Percentiles rank a stretch among this genome's conserved stretches.
Evolutionary conservation across 2,888 invertebrate genomes (phyloP).

Genomic region (Euzophera pinguis): DNA sequence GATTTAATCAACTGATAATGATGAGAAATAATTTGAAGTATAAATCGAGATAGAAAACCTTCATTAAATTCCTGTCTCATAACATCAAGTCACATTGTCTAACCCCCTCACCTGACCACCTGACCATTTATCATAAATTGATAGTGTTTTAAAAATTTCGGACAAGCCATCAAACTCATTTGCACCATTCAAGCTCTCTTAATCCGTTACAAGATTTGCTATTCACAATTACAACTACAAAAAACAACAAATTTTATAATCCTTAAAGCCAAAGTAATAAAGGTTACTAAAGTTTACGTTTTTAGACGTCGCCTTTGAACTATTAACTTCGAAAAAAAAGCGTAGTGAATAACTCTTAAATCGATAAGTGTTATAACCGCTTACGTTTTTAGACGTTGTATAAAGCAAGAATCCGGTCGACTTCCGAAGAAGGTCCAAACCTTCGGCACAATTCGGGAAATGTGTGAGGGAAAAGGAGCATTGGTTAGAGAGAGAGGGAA

Average conservation of each 20-base stretch:
- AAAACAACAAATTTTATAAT: not conserved
- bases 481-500: slow-evolving; percentile 40
- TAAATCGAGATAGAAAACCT: no score
- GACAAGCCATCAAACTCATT: slow-evolving; percentile 4
- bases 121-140: not conserved
- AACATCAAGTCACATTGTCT: no score
- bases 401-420: slow-evolving; percentile 3
- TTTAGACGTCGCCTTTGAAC: not conserved
- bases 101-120: not conserved
- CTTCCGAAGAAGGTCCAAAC: slow-evolving; percentile 15
- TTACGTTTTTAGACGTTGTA: slow-evolving; percentile 1
- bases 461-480: slow-evolving; percentile 33
- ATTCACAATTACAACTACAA: not conserved
- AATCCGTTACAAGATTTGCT: not conserved
- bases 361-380: not conserved
- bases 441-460: slow-evolving; percentile 33
- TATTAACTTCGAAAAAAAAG: not conserved
- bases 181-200: slow-evolving; percentile 3
- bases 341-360: not conserved
- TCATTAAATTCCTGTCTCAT: no score
- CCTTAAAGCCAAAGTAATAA: not conserved
- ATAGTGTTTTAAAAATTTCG: not conserved
- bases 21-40: no score
- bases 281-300: not conserved
- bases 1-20: no score